Percentiles rank a stretch among this genome's conserved stretches.
Evolutionary conservation across 2,888 invertebrate species (phyloP).

Genomic region (Dermolepida albohirtum): DNA sequence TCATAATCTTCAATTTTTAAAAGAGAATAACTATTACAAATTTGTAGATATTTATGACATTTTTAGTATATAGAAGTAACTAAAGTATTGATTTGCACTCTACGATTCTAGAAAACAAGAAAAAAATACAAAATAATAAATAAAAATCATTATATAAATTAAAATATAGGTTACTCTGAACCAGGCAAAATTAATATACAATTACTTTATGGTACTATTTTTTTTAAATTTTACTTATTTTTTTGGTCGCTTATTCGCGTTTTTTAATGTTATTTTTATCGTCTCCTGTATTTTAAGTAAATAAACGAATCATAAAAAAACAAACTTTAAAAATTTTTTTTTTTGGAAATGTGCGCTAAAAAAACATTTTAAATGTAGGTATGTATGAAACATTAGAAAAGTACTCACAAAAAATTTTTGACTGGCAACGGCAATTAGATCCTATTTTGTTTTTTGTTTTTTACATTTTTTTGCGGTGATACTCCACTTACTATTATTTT

Average conservation of each 20-base stretch:
- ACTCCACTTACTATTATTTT: no score
- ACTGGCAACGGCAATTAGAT: constrained; percentile 21
- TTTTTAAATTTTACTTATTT: constrained; percentile 27
- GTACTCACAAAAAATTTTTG: constrained; percentile 56
- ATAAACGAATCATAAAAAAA: constrained; percentile 33
- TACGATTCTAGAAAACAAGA: constrained; percentile 32
- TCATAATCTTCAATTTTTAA: constrained; percentile 21
- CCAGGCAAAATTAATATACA: constrained; percentile 20
- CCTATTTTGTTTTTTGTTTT: constrained; percentile 8
- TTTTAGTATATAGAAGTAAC: constrained; percentile 8
- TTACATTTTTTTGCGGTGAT: constrained; percentile 21
- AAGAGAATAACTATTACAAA: constrained; percentile 9
- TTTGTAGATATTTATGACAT: not conserved
- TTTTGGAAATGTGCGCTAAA: constrained; percentile 56
- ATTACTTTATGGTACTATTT: constrained; percentile 11
- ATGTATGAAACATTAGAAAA: constrained; percentile 63
- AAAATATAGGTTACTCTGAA: constrained; percentile 32
- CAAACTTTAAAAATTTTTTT: constrained; percentile 33
- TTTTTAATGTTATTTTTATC: not conserved
- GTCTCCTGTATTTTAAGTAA: constrained; percentile 11
- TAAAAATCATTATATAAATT: constrained; percentile 36
- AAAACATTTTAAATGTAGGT: constrained; percentile 44
- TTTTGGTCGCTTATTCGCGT: constrained; percentile 6
- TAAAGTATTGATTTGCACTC: constrained; percentile 36
- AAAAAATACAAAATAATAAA: constrained; percentile 36